Evolutionary conservation across 2,113 vertebrate species (phyloP), one percentile per base, ranked within the genome.

Genomic region (Bufo bufo): DNA sequence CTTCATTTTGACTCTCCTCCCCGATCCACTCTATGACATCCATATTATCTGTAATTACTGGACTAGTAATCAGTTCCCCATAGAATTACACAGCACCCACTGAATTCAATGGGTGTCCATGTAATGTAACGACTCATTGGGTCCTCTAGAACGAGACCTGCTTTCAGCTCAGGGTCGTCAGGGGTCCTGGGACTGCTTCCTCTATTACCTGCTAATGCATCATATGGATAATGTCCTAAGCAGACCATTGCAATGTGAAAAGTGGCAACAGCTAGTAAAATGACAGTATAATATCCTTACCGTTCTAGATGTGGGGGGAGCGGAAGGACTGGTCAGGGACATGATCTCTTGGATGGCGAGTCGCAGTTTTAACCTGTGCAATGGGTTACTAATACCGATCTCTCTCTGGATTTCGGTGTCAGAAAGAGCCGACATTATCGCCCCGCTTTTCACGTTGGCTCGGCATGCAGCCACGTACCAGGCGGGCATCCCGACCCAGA

Each of bases 401-500:
- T 99, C 98, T 0, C 98, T 93, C 90, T 99, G 98, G 91, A 99
- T 99, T 93, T 99, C 98, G 0, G 98, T 99, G 93, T 99, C 98
- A 0, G 98, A 99, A 75, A 99, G 93, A 0, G 98, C 98, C 0
- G 98, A 99, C 98, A 99, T 99, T 87, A 99, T 99, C 89, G 98
- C 98, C 4, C 98, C 98, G 0, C 98, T 99, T 90, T 99, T 99
- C 92, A 99, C 98, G 0, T 99, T 99, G 80, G 98, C 98, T 43
- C 98, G 95, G 90, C 98, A 99, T 0, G 98, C 98, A 0, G 98
- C 98, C 91, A 99, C 98, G 0, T 99, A 99, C 98, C 98, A 99
- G 82, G 98, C 97, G 0, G 98, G 98, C 98, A 99, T 99, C 49
- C 98, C 98, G 54, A 99, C 98, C 98, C 98, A 99, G 86, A 99